Evolutionary conservation across 2,888 invertebrate genomes (phyloP).

Genomic region (Myopa testacea): DNA sequence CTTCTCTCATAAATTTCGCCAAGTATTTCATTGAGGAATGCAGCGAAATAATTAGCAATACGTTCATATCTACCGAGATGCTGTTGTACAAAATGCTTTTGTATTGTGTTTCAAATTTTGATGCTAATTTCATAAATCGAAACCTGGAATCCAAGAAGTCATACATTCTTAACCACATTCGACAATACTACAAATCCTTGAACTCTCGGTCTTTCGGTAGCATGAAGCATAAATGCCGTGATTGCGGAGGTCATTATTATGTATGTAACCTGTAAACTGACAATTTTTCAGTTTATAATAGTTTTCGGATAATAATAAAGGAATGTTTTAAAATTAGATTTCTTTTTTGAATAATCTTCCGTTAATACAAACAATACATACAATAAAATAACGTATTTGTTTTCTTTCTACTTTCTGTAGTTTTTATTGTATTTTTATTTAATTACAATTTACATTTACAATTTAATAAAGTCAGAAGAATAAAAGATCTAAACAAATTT

Average conservation of each 20-base stretch:
- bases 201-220: conserved; percentile 37
- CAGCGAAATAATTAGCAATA: conserved; percentile 53
- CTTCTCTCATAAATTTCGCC: conserved; percentile 53
- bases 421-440: too few species aligned
- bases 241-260: conserved; percentile 44
- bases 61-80: conserved; percentile 57
- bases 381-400: too few species aligned
- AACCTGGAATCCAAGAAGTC: conserved; percentile 46
- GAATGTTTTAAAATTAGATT: too few species aligned
- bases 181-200: conserved; percentile 45
- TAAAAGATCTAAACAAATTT: too few species aligned
- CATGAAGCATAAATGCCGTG: conserved; percentile 37
- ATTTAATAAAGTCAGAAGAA: too few species aligned
- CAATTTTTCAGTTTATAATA: not conserved
- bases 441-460: too few species aligned
- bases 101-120: conserved; percentile 53
- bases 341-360: too few species aligned
- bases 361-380: too few species aligned
- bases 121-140: not conserved
- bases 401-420: too few species aligned
- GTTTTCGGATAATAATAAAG: too few species aligned
- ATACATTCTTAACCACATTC: conserved; percentile 45
- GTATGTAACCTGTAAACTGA: conserved; percentile 36
- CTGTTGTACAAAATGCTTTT: conserved; percentile 57
- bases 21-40: conserved; percentile 54